phyloP scores from a whole-genome alignment of 1,140 invertebrate species.

The Drosophila teissieri region DNA sequence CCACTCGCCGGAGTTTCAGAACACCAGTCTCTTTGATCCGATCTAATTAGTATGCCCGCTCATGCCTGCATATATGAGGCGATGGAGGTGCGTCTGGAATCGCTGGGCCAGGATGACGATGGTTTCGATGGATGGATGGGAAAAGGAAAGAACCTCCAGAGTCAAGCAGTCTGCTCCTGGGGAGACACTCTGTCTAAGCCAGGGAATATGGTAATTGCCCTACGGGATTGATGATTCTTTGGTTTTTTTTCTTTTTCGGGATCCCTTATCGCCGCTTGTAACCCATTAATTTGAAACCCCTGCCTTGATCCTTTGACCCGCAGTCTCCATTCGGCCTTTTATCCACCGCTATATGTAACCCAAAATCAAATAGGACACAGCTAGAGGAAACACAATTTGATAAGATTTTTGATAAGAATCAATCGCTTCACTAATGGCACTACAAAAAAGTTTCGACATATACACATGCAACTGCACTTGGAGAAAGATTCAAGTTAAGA shows the following conservation, averaged over 20 bases:
- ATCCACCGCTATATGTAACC: constrained; percentile 48
- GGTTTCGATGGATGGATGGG: constrained; percentile 20
- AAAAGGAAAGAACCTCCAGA: constrained; percentile 49
- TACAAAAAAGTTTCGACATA: constrained; percentile 20
- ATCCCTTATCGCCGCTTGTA: constrained; percentile 68
- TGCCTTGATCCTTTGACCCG: constrained; percentile 72
- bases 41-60: constrained; percentile 78
- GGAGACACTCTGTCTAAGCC: constrained; percentile 73
- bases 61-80: constrained; percentile 74
- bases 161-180: constrained; percentile 73
- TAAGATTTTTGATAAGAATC: constrained; percentile 78
- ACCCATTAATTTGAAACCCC: constrained; percentile 64
- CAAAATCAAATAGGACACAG: constrained; percentile 27
- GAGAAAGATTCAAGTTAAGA: background rate
- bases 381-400: constrained; percentile 74
- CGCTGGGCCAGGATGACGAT: constrained; percentile 37
- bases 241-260: constrained; percentile 11
- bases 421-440: constrained; percentile 57
- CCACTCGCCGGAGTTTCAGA: background rate
- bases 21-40: constrained; percentile 22
- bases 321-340: constrained; percentile 62
- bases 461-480: constrained; percentile 10
- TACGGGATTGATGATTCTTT: constrained; percentile 25
- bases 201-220: constrained; percentile 72
- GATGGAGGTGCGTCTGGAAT: constrained; percentile 65